Conservation (phyloP, 2,797 vertebrate species). For the Nothura maculosa region DNA sequence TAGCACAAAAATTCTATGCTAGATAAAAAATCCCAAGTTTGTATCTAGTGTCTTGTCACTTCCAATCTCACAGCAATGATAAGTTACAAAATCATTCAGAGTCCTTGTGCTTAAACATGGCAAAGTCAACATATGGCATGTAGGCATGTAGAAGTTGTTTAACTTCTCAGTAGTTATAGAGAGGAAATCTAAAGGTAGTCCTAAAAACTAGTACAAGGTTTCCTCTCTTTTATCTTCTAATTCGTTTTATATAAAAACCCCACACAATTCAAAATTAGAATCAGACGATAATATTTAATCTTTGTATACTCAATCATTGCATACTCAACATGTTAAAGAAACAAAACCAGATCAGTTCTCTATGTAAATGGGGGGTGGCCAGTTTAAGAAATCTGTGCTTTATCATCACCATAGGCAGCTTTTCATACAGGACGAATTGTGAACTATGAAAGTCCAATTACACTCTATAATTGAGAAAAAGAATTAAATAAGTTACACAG, state of each 20-base stretch:
- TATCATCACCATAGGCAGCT: not conserved
- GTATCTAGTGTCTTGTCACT: not conserved
- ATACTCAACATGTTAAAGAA: not conserved
- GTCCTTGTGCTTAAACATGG: not conserved
- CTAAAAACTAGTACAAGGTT: not conserved
- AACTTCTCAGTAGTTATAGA: not conserved
- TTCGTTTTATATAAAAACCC: not conserved
- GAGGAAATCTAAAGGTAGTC: not conserved
- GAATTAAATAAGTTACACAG: not conserved
- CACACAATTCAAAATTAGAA: not conserved
- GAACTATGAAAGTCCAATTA: not conserved
- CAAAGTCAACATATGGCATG: not conserved
- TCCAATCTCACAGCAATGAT: not conserved
- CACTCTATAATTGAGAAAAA: fast-evolving
- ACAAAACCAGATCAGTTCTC: not conserved
- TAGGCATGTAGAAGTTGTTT: no score
- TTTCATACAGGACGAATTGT: not conserved
- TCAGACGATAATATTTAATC: not conserved
- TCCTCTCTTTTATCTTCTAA: not conserved
- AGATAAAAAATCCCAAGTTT: not conserved
- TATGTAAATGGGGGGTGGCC: not conserved
- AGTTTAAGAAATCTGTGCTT: not conserved
- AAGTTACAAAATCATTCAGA: not conserved
- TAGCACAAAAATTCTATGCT: not conserved
- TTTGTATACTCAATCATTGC: not conserved